Evolutionary conservation across 2,113 vertebrate genomes (phyloP).

Genomic region (Myiopsitta monachus): DNA sequence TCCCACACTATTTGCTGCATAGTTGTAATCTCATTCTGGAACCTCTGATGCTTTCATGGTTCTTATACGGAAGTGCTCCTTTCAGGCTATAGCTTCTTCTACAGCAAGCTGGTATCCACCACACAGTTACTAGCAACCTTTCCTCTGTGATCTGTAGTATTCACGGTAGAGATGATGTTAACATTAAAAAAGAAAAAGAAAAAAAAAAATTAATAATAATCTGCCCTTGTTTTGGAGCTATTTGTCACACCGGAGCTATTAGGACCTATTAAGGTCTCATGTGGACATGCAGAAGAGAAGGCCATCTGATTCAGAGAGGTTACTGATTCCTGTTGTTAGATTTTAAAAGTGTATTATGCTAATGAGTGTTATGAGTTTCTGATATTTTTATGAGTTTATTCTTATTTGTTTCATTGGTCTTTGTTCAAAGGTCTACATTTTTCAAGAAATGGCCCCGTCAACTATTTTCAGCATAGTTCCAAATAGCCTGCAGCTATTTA

Average conservation of each 20-base stretch:
- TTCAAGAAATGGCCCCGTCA: background rate
- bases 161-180: background rate
- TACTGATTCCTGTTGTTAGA: background rate
- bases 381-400: background rate
- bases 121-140: background rate
- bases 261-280: background rate
- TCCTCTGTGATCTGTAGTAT: background rate
- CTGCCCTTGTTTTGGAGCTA: background rate
- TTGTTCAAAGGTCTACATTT: background rate
- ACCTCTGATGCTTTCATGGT: background rate
- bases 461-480: background rate
- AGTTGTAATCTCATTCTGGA: background rate
- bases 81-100: background rate
- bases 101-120: background rate
- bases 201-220: background rate
- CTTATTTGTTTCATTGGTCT: background rate
- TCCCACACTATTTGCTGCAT: background rate
- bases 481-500: too few relatives aligned
- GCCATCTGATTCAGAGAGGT: background rate
- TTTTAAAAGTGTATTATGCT: background rate
- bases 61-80: background rate
- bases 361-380: background rate
- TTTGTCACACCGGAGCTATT: background rate
- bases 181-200: background rate
- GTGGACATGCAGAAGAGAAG: background rate